phyloP scores from a whole-genome alignment of 1,140 invertebrate species.

The Plutomurus gul region DNA sequence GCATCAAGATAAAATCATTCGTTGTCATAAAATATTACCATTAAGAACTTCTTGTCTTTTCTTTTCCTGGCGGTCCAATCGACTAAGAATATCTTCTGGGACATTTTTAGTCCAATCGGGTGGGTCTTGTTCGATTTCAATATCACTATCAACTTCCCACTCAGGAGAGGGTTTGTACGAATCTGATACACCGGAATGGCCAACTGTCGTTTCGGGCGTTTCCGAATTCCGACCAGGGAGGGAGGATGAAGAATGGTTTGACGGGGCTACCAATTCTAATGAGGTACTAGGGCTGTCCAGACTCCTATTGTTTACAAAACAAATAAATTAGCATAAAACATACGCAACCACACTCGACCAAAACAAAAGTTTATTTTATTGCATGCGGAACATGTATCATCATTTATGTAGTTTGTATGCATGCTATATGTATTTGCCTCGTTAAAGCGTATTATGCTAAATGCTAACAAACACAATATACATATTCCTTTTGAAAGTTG shows the following conservation, averaged over 20 bases:
- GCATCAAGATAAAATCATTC: too few species aligned
- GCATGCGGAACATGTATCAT: too few species aligned
- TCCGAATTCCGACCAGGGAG: slow-evolving; percentile 46
- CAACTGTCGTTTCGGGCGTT: slow-evolving; percentile 49
- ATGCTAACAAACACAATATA: too few species aligned
- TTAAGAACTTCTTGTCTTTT: slow-evolving; percentile 98
- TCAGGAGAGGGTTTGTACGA: slow-evolving; percentile 38
- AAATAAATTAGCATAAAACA: background rate
- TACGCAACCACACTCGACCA: background rate
- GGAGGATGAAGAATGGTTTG: slow-evolving; percentile 46
- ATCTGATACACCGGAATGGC: slow-evolving; percentile 47
- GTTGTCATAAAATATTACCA: slow-evolving; percentile 64
- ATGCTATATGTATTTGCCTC: too few species aligned
- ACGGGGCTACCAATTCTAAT: slow-evolving; percentile 60
- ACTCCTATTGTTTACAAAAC: slow-evolving; percentile 57
- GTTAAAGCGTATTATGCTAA: too few species aligned
- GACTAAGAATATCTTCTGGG: slow-evolving; percentile 73
- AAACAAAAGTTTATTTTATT: too few species aligned
- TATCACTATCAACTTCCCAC: slow-evolving; percentile 73
- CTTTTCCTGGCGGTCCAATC: slow-evolving; percentile 75
- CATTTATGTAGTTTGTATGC: too few species aligned
- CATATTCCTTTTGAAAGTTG: too few species aligned
- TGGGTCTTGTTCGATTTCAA: slow-evolving; percentile 77
- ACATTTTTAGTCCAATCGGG: slow-evolving; percentile 81
- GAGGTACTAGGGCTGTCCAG: slow-evolving; percentile 68